Evolutionary conservation across 2,113 vertebrate genomes (phyloP).

Genomic region (Etheostoma spectabile): DNA sequence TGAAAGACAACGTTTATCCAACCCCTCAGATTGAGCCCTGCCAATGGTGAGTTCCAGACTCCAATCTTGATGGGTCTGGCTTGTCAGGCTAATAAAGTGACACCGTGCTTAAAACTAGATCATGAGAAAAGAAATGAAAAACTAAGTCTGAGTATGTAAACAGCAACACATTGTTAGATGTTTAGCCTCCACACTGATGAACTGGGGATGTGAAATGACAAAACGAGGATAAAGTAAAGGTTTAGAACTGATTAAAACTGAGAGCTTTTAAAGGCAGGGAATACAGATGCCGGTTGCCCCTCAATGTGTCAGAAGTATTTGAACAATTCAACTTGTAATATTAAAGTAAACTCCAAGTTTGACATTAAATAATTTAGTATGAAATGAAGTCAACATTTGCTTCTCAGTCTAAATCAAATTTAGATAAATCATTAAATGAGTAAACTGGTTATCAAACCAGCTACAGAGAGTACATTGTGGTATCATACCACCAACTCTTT

Average conservation of each 20-base stretch:
- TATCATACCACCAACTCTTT: background rate
- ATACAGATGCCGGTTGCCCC: slow-evolving; percentile 16
- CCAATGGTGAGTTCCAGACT: no score
- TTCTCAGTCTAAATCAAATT: background rate
- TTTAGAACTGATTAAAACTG: slow-evolving; percentile 55
- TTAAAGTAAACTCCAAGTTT: slow-evolving; percentile 1
- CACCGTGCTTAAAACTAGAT: slow-evolving; percentile 35
- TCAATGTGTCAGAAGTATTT: slow-evolving; percentile 39
- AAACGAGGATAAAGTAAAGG: slow-evolving; percentile 61
- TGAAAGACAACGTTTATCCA: no score
- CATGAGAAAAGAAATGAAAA: slow-evolving; percentile 24
- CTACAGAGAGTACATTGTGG: background rate
- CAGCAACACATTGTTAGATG: slow-evolving; percentile 29
- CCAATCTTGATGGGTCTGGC: no score
- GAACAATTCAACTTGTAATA: slow-evolving; percentile 18
- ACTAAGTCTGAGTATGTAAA: background rate
- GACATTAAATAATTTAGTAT: slow-evolving; percentile 26
- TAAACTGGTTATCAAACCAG: slow-evolving; percentile 23
- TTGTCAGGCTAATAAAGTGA: slow-evolving; percentile 34
- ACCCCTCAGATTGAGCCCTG: no score
- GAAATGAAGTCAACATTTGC: slow-evolving; percentile 21
- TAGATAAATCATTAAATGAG: background rate
- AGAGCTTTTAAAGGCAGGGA: slow-evolving; percentile 43
- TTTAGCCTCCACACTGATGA: slow-evolving; percentile 28
- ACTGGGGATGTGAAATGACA: slow-evolving; percentile 62